Conservation (phyloP, 37 sponge, comb jelly and placozoan genomes). For the Amphimedon queenslandica region DNA sequence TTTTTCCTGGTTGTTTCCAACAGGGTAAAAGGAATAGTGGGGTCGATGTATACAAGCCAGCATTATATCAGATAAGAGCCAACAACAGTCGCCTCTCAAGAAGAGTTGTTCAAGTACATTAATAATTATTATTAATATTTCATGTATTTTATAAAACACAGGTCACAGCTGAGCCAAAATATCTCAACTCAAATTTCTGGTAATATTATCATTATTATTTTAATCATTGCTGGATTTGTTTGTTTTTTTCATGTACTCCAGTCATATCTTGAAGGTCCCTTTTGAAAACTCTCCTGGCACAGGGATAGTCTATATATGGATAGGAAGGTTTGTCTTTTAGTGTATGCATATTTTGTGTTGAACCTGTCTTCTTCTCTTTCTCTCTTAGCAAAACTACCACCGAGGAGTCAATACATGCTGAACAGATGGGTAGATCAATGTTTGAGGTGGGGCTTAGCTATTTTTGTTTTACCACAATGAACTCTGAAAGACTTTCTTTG, state of each 20-base stretch:
- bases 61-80: constrained; percentile 81
- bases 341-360: neutral
- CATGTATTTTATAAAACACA: neutral
- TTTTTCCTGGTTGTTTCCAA: no score
- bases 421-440: constrained; percentile 84
- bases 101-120: constrained; percentile 65
- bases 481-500: no score
- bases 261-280: constrained; percentile 90
- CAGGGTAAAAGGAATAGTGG: constrained; percentile 52
- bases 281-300: constrained; percentile 77
- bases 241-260: constrained; percentile 4
- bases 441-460: constrained; percentile 60
- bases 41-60: constrained; percentile 26
- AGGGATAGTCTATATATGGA: constrained; percentile 95
- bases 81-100: constrained; percentile 72
- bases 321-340: constrained; percentile 53
- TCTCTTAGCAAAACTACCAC: constrained; percentile 43
- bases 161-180: constrained; percentile 60
- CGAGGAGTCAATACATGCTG: constrained; percentile 85
- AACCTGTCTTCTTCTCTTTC: neutral
- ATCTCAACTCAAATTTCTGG: constrained; percentile 86
- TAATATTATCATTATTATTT: constrained; percentile 7
- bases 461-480: no score
- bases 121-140: neutral
- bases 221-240: neutral